Conservation (phyloP, 2,888 invertebrate species). For the Callyntrura sp. region DNA sequence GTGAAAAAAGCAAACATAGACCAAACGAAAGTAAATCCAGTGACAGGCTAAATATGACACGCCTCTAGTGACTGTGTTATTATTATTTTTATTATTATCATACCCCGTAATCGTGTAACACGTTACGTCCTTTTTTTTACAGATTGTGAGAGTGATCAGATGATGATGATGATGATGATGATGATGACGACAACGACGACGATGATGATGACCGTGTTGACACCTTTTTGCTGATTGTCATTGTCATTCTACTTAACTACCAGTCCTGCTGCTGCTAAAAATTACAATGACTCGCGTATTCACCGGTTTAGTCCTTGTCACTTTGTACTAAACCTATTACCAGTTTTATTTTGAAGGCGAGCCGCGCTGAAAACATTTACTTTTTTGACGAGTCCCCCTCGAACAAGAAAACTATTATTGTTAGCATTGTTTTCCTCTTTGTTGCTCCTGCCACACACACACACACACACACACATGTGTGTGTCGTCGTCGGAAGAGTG, state of each 20-base stretch:
- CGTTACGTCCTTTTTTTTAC: too few relatives aligned
- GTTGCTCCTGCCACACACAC: neutral
- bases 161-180: neutral
- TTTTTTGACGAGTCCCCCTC: neutral
- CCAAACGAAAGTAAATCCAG: too few relatives aligned
- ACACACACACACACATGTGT: too few relatives aligned
- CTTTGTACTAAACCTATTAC: neutral
- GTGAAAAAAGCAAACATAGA: too few relatives aligned
- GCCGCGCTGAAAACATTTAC: neutral
- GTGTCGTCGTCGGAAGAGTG: neutral
- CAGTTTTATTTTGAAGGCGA: slow-evolving; percentile 7
- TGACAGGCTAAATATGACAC: too few relatives aligned
- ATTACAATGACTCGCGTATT: slow-evolving; percentile 18
- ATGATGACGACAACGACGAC: too few relatives aligned
- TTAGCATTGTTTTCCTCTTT: neutral
- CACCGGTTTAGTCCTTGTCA: slow-evolving; percentile 38
- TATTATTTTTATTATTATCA: too few relatives aligned
- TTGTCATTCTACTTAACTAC: neutral
- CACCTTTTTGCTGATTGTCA: slow-evolving; percentile 12
- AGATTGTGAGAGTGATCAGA: too few relatives aligned
- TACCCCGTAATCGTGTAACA: too few relatives aligned
- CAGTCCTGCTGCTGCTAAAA: neutral
- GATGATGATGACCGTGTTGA: neutral
- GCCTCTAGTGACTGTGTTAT: too few relatives aligned
- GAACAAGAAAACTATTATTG: neutral